Evolutionary conservation across 1,140 invertebrate species (phyloP).

Genomic region (Ladona fulva): DNA sequence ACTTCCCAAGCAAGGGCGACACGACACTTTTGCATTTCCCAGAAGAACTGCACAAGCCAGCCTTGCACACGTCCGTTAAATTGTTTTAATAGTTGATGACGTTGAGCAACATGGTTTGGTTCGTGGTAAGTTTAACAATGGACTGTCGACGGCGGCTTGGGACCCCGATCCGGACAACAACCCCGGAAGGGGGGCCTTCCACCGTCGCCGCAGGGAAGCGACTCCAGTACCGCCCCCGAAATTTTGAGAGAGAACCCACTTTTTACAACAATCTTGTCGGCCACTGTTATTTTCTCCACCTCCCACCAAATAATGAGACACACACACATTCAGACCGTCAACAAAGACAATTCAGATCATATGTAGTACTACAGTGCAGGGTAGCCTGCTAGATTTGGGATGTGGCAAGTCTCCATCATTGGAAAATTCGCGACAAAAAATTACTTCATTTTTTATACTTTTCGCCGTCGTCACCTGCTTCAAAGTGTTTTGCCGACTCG

Average conservation of each 20-base stretch:
- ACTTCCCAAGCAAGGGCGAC: no score
- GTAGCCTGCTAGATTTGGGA: constrained; percentile 3
- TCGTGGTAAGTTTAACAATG: not conserved
- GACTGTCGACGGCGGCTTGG: no score
- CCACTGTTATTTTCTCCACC: not conserved
- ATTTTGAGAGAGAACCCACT: no score
- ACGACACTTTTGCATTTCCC: no score
- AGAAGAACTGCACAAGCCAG: no score
- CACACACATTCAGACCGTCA: not conserved
- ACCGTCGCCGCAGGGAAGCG: no score
- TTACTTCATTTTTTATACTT: not conserved
- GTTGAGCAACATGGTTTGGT: constrained; percentile 6
- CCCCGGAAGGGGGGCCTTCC: no score
- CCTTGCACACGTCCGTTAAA: no score
- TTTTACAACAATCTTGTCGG: not conserved
- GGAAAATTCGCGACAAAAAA: not conserved
- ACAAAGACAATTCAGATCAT: constrained; percentile 6
- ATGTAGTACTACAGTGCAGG: not conserved
- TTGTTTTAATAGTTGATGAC: no score
- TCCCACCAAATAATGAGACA: not conserved
- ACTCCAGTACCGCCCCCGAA: no score
- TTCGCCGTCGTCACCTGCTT: no score
- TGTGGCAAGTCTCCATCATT: not conserved
- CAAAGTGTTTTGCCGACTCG: not conserved
- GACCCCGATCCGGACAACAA: no score